Evolutionary conservation across 2,888 invertebrate species (phyloP).

Genomic region (Apoderus coryli): DNA sequence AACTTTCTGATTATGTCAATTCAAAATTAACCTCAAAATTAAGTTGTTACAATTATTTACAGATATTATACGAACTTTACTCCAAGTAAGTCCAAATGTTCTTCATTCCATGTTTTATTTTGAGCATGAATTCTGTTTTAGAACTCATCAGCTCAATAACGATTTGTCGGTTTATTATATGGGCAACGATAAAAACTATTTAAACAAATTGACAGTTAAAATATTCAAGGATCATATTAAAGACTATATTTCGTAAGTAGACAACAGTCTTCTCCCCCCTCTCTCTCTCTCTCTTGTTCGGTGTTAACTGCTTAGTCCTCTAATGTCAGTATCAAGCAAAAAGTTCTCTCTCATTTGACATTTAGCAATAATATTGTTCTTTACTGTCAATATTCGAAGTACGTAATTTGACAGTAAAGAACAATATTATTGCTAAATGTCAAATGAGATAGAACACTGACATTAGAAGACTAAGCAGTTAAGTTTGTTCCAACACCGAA

Average conservation of each 20-base stretch:
- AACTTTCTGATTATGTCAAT: slow-evolving; percentile 73
- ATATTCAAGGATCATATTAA: slow-evolving; percentile 70
- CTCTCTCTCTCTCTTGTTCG: no score
- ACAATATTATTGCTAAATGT: no score
- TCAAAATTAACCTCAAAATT: slow-evolving; percentile 66
- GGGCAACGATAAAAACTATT: slow-evolving; percentile 63
- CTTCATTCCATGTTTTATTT: slow-evolving; percentile 1
- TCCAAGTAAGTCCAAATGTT: slow-evolving; percentile 48
- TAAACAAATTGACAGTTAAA: slow-evolving; percentile 62
- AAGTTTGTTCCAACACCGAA: no score
- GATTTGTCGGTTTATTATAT: slow-evolving; percentile 62
- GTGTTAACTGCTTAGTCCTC: no score
- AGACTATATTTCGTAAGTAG: slow-evolving; percentile 53
- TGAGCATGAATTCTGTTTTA: slow-evolving; percentile 26
- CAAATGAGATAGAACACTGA: no score
- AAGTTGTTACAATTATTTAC: slow-evolving; percentile 78
- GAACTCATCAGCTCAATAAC: slow-evolving; percentile 59
- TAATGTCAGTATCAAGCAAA: no score
- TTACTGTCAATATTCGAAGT: no score
- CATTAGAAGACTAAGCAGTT: no score
- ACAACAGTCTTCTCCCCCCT: no score
- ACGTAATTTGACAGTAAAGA: no score
- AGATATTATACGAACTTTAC: slow-evolving; percentile 78
- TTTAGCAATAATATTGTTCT: no score
- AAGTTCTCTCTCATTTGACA: no score